Conservation (phyloP, 64 coral and sea anemone species). For the Stylophora pistillata region DNA sequence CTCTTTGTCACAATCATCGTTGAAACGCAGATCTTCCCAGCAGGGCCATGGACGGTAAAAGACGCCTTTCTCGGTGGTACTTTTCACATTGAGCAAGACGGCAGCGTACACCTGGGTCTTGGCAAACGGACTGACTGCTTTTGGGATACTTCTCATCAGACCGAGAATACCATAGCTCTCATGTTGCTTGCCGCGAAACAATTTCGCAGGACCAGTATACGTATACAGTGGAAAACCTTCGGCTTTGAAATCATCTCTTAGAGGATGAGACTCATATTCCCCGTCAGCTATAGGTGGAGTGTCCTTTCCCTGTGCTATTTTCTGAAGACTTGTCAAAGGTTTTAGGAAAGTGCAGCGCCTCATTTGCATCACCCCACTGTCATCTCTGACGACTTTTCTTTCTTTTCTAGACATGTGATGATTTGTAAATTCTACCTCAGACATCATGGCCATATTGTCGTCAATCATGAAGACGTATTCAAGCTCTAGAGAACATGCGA, state of each 20-base stretch:
- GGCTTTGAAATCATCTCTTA: not conserved
- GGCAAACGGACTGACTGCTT: slow-evolving; percentile 5
- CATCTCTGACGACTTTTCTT: not conserved
- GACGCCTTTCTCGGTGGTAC: not conserved
- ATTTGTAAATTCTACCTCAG: not conserved
- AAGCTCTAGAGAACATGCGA: slow-evolving; percentile 24
- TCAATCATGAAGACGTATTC: slow-evolving; percentile 62
- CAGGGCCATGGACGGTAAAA: slow-evolving; percentile 51
- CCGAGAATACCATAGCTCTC: slow-evolving; percentile 54
- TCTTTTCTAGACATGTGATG: not conserved
- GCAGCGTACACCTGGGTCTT: slow-evolving; percentile 5
- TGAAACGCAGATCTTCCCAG: slow-evolving; percentile 50
- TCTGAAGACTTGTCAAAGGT: slow-evolving; percentile 20
- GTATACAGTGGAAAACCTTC: slow-evolving; percentile 38
- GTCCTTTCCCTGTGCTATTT: slow-evolving; percentile 1
- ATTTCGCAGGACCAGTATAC: slow-evolving; percentile 49
- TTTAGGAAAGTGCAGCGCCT: slow-evolving; percentile 10
- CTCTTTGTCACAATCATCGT: slow-evolving; percentile 46
- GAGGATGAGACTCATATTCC: not conserved
- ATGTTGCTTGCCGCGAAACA: not conserved
- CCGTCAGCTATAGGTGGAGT: not conserved
- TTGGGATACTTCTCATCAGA: slow-evolving; percentile 35
- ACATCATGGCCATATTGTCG: not conserved
- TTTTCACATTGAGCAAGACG: not conserved
- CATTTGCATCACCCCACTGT: slow-evolving; percentile 6